These are phyloP conservation scores for Muscina levida DNA, from an alignment of 2,888 invertebrate species.

Conservation along the genomic window DNA sequence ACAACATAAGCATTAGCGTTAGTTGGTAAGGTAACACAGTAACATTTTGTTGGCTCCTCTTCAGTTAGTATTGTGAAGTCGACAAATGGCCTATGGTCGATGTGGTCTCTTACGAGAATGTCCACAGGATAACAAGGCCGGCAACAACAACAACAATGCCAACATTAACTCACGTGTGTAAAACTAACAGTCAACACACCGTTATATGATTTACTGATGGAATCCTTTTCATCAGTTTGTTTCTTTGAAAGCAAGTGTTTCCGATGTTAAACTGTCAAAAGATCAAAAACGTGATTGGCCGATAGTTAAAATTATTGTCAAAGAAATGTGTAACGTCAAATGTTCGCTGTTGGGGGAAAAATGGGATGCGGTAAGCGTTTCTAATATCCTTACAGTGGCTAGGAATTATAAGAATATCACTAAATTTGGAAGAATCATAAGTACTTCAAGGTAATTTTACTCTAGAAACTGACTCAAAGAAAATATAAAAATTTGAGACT, in stretches of 20 bases:
- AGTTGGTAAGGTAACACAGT: slow-evolving; percentile 1
- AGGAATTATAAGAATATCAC: no score
- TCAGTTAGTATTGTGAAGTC: not conserved
- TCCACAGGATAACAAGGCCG: not conserved
- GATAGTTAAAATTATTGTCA: no score
- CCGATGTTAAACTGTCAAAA: not conserved
- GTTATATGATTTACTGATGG: not conserved
- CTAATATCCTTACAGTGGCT: no score
- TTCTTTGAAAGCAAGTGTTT: slow-evolving; percentile 16
- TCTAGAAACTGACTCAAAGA: no score
- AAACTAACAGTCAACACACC: slow-evolving; percentile 14
- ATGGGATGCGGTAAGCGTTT: no score
- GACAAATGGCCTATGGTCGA: not conserved
- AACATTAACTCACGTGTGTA: slow-evolving; percentile 1
- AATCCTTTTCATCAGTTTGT: slow-evolving; percentile 7
- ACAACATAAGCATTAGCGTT: not conserved
- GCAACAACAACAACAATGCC: not conserved
- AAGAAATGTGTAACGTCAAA: no score
- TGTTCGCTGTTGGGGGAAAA: no score
- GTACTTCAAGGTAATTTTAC: no score
- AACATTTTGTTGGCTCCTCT: not conserved
- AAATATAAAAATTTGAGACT: no score
- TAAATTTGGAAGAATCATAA: no score
- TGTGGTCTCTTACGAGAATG: not conserved
- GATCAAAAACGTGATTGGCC: no score